Evolutionary conservation across 2,797 vertebrate species (phyloP).

Genomic region (Chromobotia macracanthus): DNA sequence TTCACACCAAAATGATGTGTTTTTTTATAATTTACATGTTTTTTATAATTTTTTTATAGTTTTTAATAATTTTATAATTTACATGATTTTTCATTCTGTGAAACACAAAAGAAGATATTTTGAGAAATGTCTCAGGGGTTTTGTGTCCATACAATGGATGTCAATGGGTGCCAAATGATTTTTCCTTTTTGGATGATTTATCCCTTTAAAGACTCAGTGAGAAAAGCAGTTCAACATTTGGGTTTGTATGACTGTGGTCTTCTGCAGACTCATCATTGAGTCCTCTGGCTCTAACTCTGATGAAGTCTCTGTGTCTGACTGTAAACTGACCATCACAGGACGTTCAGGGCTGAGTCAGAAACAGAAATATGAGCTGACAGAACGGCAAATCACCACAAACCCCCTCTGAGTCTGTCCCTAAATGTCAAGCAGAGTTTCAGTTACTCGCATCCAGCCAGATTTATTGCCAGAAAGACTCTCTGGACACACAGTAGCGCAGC

Average conservation of each 20-base stretch:
- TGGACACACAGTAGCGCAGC: not conserved
- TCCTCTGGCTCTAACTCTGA: not conserved
- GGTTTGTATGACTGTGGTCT: not conserved
- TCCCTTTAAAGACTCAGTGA: too few species aligned
- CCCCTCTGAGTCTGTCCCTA: slow-evolving; percentile 9
- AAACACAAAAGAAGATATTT: too few species aligned
- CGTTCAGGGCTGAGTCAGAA: not conserved
- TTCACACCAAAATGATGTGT: too few species aligned
- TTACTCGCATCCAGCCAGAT: slow-evolving; percentile 7
- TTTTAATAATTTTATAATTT: too few species aligned
- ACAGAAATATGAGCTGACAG: slow-evolving; percentile 43
- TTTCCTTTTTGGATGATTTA: too few species aligned
- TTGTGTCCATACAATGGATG: too few species aligned
- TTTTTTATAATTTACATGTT: too few species aligned
- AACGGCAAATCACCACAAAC: slow-evolving; percentile 24
- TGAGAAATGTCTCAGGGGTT: too few species aligned
- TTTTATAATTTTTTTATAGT: too few species aligned
- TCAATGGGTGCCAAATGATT: too few species aligned
- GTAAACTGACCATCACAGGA: slow-evolving; percentile 27
- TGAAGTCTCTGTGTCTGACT: not conserved
- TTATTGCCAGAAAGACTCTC: not conserved
- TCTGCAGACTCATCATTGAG: not conserved
- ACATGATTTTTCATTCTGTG: too few species aligned
- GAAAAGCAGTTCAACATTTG: too few species aligned
- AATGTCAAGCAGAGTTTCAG: slow-evolving; percentile 45